Evolutionary conservation across 1,140 invertebrate genomes (phyloP).

Genomic region (Hyphantria cunea): DNA sequence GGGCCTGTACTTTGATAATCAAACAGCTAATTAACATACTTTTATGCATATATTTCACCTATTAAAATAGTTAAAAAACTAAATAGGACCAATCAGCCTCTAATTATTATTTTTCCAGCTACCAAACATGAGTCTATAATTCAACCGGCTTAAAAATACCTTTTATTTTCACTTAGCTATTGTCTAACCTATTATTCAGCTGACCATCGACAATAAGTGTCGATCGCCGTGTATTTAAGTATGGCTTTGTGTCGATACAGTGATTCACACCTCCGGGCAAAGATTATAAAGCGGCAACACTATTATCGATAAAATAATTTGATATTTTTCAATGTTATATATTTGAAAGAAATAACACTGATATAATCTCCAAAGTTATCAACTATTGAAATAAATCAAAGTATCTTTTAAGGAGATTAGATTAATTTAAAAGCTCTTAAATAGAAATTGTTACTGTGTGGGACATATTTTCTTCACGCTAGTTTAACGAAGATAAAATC

Average conservation of each 20-base stretch:
- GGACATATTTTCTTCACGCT: no score
- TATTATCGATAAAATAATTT: conserved; percentile 18
- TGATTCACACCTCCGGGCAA: conserved; percentile 19
- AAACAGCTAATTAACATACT: no score
- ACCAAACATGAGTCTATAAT: no score
- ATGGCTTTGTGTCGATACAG: conserved; percentile 22
- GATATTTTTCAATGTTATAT: neutral
- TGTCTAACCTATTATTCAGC: conserved; percentile 41
- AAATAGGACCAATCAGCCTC: neutral
- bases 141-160: conserved; percentile 24
- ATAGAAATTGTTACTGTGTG: no score
- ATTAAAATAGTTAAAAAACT: no score
- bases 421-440: no score
- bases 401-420: neutral
- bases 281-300: neutral
- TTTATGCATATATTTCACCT: no score
- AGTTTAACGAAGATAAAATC: neutral
- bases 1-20: no score
- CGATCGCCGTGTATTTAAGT: conserved; percentile 21
- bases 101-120: conserved; percentile 15
- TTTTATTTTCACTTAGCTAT: conserved; percentile 49
- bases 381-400: neutral
- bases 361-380: neutral
- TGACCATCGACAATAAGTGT: conserved; percentile 13
- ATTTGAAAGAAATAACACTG: neutral